Percentiles rank a stretch among this genome's conserved stretches.
Evolutionary conservation across 1,140 invertebrate genomes (phyloP).

Genomic region (Linepithema humile): DNA sequence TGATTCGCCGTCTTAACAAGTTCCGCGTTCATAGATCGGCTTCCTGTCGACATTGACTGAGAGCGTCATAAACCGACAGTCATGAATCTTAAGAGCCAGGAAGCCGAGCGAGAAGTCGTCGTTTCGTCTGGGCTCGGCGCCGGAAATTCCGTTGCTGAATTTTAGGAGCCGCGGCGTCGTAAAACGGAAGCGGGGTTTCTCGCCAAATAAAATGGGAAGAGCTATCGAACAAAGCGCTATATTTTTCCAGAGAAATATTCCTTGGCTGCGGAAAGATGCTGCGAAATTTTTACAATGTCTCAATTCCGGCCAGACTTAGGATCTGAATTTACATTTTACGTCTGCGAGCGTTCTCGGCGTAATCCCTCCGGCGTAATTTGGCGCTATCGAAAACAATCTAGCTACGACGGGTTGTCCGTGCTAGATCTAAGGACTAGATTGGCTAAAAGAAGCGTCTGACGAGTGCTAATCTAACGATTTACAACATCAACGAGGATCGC

Average conservation of each 20-base stretch:
- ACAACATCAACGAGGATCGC: constrained; percentile 59
- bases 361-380: not conserved
- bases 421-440: constrained; percentile 58
- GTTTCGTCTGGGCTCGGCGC: not conserved
- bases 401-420: constrained; percentile 14
- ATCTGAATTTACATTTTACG: not conserved
- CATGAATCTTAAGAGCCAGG: constrained; percentile 40
- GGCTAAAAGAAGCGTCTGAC: constrained; percentile 56
- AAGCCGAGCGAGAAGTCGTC: constrained; percentile 8
- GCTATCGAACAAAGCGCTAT: not conserved
- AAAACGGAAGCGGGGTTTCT: constrained; percentile 25
- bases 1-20: constrained; percentile 35
- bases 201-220: constrained; percentile 10
- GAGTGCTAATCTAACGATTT: constrained; percentile 40
- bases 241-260: not conserved
- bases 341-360: constrained; percentile 17
- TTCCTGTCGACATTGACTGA: not conserved
- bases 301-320: not conserved
- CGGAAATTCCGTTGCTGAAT: constrained; percentile 42
- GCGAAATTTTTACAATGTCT: not conserved
- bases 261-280: not conserved
- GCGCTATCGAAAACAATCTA: constrained; percentile 43
- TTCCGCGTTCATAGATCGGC: constrained; percentile 11
- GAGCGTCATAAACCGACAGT: constrained; percentile 28
- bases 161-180: not conserved